phyloP scores from a whole-genome alignment of 2,113 vertebrate genomes.

The Percina caprodes region DNA sequence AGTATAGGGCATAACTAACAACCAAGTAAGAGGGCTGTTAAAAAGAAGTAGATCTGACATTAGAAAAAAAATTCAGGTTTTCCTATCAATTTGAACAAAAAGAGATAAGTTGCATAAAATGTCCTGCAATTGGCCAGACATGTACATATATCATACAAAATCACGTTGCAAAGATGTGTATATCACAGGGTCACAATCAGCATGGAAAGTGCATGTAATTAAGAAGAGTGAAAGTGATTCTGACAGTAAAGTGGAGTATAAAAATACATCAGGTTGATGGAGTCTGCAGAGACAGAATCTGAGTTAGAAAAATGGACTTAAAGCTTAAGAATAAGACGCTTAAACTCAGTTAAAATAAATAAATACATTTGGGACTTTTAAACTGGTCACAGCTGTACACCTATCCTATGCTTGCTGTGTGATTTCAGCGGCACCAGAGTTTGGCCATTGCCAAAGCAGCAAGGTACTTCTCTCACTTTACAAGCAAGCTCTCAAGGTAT shows the following conservation, averaged over 20 bases:
- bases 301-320: too few species aligned
- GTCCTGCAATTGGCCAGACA: not conserved
- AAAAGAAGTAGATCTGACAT: slow-evolving; percentile 43
- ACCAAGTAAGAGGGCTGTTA: slow-evolving; percentile 17
- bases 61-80: not conserved
- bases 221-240: not conserved
- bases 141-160: not conserved
- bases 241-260: too few species aligned
- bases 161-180: not conserved
- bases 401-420: not conserved
- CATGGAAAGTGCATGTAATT: not conserved
- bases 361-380: not conserved
- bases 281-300: too few species aligned
- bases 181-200: not conserved
- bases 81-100: too few species aligned
- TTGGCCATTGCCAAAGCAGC: too few species aligned
- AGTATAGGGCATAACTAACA: slow-evolving; percentile 11
- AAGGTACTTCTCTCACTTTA: too few species aligned
- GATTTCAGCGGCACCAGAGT: not conserved
- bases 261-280: too few species aligned
- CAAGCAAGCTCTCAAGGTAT: too few species aligned
- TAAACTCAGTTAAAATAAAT: too few species aligned
- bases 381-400: not conserved
- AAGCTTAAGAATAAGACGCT: too few species aligned
- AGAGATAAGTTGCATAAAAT: not conserved